phyloP scores from a whole-genome alignment of 1,140 invertebrate genomes.

The Bombus turneri region DNA sequence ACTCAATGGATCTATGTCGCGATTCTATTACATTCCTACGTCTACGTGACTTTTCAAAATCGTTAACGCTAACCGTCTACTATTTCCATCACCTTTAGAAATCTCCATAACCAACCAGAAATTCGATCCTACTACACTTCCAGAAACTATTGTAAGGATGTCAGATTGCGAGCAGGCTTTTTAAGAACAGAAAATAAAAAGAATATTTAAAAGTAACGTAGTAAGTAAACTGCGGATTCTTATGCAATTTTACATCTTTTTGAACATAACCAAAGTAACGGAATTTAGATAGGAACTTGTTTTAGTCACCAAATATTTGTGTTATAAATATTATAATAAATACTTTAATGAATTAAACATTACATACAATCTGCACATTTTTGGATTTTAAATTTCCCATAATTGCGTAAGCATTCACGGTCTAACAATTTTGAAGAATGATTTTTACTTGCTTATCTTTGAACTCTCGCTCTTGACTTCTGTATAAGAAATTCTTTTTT shows the following conservation, averaged over 20 bases:
- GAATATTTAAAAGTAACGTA: not conserved
- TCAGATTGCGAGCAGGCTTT: not conserved
- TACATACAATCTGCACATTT: no score
- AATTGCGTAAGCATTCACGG: not conserved
- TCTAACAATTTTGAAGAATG: no score
- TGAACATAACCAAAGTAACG: no score
- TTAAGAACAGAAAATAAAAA: not conserved
- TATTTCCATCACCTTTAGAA: not conserved
- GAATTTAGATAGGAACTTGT: no score
- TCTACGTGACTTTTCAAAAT: not conserved
- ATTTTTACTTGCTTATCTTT: no score
- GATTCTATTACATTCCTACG: not conserved
- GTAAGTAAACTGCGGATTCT: not conserved
- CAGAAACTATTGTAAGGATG: not conserved
- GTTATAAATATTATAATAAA: no score
- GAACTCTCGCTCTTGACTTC: no score
- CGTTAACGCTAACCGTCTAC: not conserved
- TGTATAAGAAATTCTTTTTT: not conserved
- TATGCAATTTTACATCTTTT: not conserved
- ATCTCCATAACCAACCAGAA: not conserved
- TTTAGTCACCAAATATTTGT: no score
- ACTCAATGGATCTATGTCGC: slow-evolving; percentile 16
- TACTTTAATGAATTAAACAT: no score
- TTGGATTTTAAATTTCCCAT: not conserved
- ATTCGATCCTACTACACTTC: not conserved